Base-by-base conservation (phyloP, 2,113 vertebrate species). In the Struthio camelus region DNA sequence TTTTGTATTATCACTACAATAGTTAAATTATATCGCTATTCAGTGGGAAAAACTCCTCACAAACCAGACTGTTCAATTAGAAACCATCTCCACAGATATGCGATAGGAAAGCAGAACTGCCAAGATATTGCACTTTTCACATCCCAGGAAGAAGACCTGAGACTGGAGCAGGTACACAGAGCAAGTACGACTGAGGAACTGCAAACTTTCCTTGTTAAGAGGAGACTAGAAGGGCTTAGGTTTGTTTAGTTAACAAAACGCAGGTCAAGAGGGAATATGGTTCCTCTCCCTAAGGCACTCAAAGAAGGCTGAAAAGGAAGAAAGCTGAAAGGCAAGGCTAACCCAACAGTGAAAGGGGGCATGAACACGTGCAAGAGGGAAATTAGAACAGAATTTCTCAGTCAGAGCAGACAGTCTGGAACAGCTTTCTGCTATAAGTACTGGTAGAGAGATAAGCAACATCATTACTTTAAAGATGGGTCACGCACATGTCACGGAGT, bases 241-340 rank as follows among this genome's bases (percentile, higher is more conserved):
- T 65, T 87, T 91, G 58, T 85, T 93, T 83, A 80, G 32, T 44
- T 73, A 87, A 87, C 58, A 91, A 91, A 90, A 87, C n/a, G 72
- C 77, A 88, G 75, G 76, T 92, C 67, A 92, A 90, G 76, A 70
- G 82, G 53, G 58, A 34, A 90, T 48, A 14, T 20, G 14, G 53
- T 10, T 87, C n/a, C 73, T 66, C 69, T 67, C 54, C 51, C n/a
- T 48, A 76, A n/a, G n/a, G 66, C 15, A 2, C 73, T 16, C 59
- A 70, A 87, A 81, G 46, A 71, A 76, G 11, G 28, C 28, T 80
- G 65, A 42, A 92, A 56, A 72, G 17, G 46, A 87, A 66, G 61
- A 85, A 69, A 17, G 25, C 9, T 38, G 62, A 24, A 48, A 34
- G 34, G 32, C 61, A 89, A 24, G 16, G 30, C 61, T 75, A 67